phyloP scores from a whole-genome alignment of 2,113 vertebrate genomes.

The Coryphaenoides rupestris region DNA sequence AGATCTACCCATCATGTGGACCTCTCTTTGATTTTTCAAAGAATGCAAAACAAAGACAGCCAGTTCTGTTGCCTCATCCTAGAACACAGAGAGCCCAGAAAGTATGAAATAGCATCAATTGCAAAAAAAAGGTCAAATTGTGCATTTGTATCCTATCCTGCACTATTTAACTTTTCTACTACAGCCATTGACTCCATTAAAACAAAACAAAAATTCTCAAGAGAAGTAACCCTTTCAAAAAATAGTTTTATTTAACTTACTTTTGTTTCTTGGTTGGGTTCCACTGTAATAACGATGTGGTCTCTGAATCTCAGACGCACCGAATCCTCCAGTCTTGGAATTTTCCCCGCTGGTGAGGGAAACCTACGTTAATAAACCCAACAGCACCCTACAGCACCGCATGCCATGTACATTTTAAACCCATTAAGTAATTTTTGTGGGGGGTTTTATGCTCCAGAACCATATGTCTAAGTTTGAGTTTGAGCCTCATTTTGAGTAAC shows the following conservation, averaged over 20 bases:
- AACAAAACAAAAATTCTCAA: too few relatives aligned
- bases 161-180: too few relatives aligned
- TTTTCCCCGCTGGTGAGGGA: conserved; percentile 65
- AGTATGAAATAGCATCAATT: not conserved
- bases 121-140: not conserved
- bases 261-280: conserved; percentile 67
- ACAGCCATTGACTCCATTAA: too few relatives aligned
- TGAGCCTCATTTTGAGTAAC: too few relatives aligned
- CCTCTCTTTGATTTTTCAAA: conserved; percentile 80
- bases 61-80: conserved; percentile 73
- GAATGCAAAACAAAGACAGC: conserved; percentile 84
- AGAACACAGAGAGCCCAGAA: conserved; percentile 10
- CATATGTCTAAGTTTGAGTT: too few relatives aligned
- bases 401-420: not conserved
- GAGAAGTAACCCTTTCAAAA: too few relatives aligned
- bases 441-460: too few relatives aligned
- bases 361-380: not conserved
- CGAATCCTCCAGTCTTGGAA: conserved; percentile 75
- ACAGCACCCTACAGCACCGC: not conserved
- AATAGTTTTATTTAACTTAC: conserved; percentile 65
- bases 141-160: not conserved
- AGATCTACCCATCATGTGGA: conserved; percentile 85
- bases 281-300: conserved; percentile 75
- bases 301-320: conserved; percentile 79
- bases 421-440: not conserved